phyloP scores from a whole-genome alignment of 30 jellyfish, hydroid and myxozoan species.

The Clytia hemisphaerica region DNA sequence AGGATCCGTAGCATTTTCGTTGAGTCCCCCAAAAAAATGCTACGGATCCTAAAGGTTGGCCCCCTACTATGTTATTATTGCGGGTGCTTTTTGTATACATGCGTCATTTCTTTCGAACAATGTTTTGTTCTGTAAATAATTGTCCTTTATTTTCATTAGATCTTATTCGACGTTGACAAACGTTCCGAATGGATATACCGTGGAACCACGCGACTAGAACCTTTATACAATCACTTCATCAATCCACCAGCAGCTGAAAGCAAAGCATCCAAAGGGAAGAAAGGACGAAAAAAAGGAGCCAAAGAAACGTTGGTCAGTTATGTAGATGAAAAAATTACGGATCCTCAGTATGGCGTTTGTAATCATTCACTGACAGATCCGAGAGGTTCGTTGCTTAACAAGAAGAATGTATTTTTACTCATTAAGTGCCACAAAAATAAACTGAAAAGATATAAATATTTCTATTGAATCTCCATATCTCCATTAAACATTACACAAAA shows the following conservation, averaged over 20 bases:
- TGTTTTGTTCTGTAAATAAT: not conserved
- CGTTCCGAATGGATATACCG: constrained; percentile 91
- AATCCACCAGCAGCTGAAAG: constrained; percentile 17
- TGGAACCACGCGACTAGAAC: constrained; percentile 87
- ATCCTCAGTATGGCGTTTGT: constrained; percentile 67
- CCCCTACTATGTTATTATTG: not conserved
- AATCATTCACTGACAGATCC: constrained; percentile 71
- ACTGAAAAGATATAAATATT: too few relatives aligned
- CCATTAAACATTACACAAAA: too few relatives aligned
- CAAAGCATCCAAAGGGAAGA: not conserved
- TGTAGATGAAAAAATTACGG: constrained; percentile 68
- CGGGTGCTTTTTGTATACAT: not conserved
- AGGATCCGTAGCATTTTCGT: too few relatives aligned
- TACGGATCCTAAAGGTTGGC: too few relatives aligned
- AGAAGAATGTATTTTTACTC: not conserved
- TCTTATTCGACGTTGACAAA: constrained; percentile 69
- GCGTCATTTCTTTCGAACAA: not conserved
- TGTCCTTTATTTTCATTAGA: constrained; percentile 27
- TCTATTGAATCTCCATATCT: too few relatives aligned
- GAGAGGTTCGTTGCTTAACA: constrained; percentile 31
- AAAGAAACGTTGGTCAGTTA: constrained; percentile 14
- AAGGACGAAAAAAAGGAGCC: constrained; percentile 23
- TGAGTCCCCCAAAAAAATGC: too few relatives aligned
- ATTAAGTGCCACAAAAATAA: constrained; percentile 26
- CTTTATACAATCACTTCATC: constrained; percentile 49